Evolutionary conservation across 2,888 invertebrate genomes (phyloP), one percentile per base, ranked within the genome.

Genomic region (Parascotia fuliginaria): DNA sequence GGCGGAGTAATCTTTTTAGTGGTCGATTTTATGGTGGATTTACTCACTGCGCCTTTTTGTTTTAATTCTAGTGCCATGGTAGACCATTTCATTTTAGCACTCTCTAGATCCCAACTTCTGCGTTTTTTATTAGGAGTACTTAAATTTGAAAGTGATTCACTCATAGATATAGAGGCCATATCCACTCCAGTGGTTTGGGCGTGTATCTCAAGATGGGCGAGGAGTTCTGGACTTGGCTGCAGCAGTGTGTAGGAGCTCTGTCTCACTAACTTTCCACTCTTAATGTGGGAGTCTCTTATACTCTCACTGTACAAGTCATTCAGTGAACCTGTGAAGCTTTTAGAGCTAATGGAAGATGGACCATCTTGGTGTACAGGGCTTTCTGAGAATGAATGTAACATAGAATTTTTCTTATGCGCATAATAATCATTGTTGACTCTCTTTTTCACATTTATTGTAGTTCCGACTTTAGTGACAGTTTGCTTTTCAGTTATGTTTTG

Each of bases 201-300:
- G 55, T 90, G 92, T 57, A 92, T 89, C 76, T 94, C 92, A 37
- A 95, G 84, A 70, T 94, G 94, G 7, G 95, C 95, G 15, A 95
- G 75, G 6, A 97, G 91, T 56, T 95, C 94, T 0, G 96, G 96
- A 72, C 97, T 96, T 0, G 97, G 97, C 14, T 93, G 90, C 0
- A 96, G 94, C 37, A 97, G 82, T 0, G 96, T 95, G 73, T 97
- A 97, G 0, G 97, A 97, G 55, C 95, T 94, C 71, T 96, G 96
- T 41, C 97, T 92, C 9, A 95, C 90, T 45, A 96, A 79, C 60
- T 87, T 83, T 3, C 91, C 83, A 38, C 46, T 42, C 2, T 36
- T 47, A 9, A 52, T 55, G 46, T 77, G 69, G 1, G 74, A 53
- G 1, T 74, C 80, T 61, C 80, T 87, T 2, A 72, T 53, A 59